Evolutionary conservation across 2,797 vertebrate species (phyloP).

Genomic region (Acestrorhynchus altus): DNA sequence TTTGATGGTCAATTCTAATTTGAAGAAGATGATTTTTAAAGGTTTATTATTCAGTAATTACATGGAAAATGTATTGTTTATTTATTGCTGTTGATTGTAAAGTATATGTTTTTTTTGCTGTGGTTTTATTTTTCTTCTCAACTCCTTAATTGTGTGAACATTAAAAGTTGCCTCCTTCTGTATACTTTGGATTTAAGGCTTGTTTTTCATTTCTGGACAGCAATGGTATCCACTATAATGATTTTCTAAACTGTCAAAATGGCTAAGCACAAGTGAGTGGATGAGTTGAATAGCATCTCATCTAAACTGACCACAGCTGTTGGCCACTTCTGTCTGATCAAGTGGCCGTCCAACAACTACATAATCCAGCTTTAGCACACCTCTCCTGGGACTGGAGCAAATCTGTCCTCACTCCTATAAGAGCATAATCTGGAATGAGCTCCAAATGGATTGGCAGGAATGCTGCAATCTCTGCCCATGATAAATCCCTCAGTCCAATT

Average conservation of each 20-base stretch:
- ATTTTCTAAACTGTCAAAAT: background rate
- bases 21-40: too few relatives aligned
- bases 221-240: background rate
- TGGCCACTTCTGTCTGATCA: conserved; percentile 47
- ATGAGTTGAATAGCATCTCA: background rate
- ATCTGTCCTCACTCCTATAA: conserved; percentile 37
- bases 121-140: too few relatives aligned
- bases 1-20: background rate
- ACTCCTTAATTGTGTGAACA: too few relatives aligned
- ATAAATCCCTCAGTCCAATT: background rate
- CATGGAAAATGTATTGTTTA: too few relatives aligned
- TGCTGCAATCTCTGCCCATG: background rate
- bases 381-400: conserved; percentile 42
- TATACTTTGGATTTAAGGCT: too few relatives aligned
- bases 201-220: too few relatives aligned
- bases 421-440: conserved; percentile 34
- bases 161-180: too few relatives aligned
- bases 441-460: conserved; percentile 22
- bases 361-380: conserved; percentile 50
- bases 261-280: background rate
- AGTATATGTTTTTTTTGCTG: too few relatives aligned
- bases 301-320: conserved; percentile 47
- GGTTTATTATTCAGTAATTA: too few relatives aligned
- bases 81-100: too few relatives aligned
- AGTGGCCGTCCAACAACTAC: conserved; percentile 27